Evolutionary conservation across 2,797 vertebrate genomes (phyloP).

Genomic region (Otolemur crassicaudatus): DNA sequence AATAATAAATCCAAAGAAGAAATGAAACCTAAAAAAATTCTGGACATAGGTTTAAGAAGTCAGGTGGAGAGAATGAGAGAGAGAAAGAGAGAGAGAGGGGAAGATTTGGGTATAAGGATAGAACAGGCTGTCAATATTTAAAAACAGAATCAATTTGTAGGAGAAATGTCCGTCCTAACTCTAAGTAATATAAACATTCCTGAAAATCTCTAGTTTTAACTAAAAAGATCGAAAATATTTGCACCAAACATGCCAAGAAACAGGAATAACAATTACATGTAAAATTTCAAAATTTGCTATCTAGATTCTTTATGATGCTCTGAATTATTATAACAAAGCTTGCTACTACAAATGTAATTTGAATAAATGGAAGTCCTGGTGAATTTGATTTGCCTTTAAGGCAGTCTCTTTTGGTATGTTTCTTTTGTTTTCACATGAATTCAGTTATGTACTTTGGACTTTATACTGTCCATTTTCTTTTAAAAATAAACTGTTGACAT

Average conservation of each 20-base stretch:
- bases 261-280: not conserved
- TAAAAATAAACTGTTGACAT: not conserved
- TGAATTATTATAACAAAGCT: not conserved
- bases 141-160: not conserved
- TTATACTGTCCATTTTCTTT: not conserved
- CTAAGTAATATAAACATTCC: conserved; percentile 59
- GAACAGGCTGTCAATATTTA: conserved; percentile 39
- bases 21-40: not conserved
- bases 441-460: not conserved
- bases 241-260: not conserved
- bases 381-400: conserved; percentile 14
- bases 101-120: not conserved
- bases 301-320: not conserved
- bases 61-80: not conserved
- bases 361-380: not conserved
- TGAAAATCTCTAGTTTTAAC: conserved; percentile 81
- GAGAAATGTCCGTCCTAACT: conserved; percentile 53
- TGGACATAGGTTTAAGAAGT: not conserved
- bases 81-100: not conserved
- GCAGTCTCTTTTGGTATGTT: not conserved
- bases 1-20: conserved; percentile 22
- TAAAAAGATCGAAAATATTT: conserved; percentile 67
- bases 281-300: not conserved
- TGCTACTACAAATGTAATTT: not conserved
- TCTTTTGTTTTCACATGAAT: not conserved